Base-by-base conservation (phyloP, 92 coral and sea anemone genomes). In the Ricordea florida region DNA sequence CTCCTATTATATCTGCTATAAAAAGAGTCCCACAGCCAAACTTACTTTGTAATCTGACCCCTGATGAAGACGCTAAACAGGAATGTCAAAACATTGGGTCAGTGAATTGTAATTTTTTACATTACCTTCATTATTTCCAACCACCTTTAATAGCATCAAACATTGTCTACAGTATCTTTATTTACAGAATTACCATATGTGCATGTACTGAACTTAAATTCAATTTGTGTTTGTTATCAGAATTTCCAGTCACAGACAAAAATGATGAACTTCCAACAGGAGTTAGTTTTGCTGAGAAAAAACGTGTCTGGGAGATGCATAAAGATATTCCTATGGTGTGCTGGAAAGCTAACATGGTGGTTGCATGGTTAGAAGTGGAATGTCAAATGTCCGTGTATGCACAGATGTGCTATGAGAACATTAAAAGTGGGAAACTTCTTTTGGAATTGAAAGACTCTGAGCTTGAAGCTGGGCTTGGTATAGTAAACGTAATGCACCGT, bases 331-430 rank as follows among this genome's bases (percentile, higher is more conserved):
- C 99, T 4, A 83, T 96, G 88, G 84, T 88, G 10, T 87, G 92
- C 31, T 96, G 99, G 99, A 96, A 85, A 55, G 92, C 99, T 41
- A 87, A 87, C 57, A 87, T 90, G 86, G 97, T 96, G 28, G 60
- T 96, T 16, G 99, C 99, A 0, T 96, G 97, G 97, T 57, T 91
- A 5, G 97, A 91, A 57, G 97, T 92, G 23, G 96, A 96, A 66
- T 90, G 97, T 18, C 92, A 89, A 58, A 96, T 96, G 99, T 91
- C 99, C 0, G 83, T 89, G 91, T 96, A 96, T 77, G 81, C 94
- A 46, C 96, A 89, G 47, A 90, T 88, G 85, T 92, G 97, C 57
- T 82, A 88, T 62, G 96, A 96, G 60, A 96, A 96, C 53, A 88
- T 96, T 30, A 92, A 92, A 73, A 96, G 97, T 73, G 99, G 99